Base-by-base conservation (phyloP, 2,797 vertebrate species). In the Bucorvus abyssinicus region DNA sequence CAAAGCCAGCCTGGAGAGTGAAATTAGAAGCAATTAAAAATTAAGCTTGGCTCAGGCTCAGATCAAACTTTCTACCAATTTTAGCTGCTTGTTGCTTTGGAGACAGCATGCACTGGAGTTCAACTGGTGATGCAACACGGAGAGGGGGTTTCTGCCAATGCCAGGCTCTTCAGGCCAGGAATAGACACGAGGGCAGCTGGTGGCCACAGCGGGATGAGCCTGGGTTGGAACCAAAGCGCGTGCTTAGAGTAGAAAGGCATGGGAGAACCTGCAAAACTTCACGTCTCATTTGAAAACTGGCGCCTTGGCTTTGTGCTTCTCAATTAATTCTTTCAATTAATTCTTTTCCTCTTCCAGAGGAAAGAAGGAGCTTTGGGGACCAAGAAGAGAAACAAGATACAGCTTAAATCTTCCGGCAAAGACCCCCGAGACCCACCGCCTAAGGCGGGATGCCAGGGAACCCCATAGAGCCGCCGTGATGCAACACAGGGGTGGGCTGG, bases 11-110 rank as follows among this genome's bases (percentile, higher is more conserved):
- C 34, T 17, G 7, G 27, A 36, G 75, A 55, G 50, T 69, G 61
- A 93, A 95, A 96, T 93, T 95, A 90, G 94, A 84, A 95, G 80
- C 80, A 91, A 96, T 96, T 96, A 96, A 96, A 95, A 84, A 95
- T 95, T 96, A 95, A 96, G 63, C 95, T 96, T 95, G 94, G 94
- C 91, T 70, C 27, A 15, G 74, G 77, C 47, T 93, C 94, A 94
- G 78, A 93, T 88, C 90, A 94, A 95, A 95, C 93, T 90, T 95
- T 84, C 77, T 69, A 90, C 91, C 86, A 90, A 88, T 90, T 96
- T 96, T 96, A 96, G 93, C 87, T 40, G 69, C 83, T 68, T 42
- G 87, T 95, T 81, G 42, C 94, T 86, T n/a, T 88, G 83, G 85
- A 81, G 80, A 84, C 22, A 0, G 24, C 80, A 78, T 8, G 65